A percentile compares a stretch with the other conserved stretches of the same genome.
Conservation (phyloP, 1,140 invertebrate species). For the Papilio helenus region DNA sequence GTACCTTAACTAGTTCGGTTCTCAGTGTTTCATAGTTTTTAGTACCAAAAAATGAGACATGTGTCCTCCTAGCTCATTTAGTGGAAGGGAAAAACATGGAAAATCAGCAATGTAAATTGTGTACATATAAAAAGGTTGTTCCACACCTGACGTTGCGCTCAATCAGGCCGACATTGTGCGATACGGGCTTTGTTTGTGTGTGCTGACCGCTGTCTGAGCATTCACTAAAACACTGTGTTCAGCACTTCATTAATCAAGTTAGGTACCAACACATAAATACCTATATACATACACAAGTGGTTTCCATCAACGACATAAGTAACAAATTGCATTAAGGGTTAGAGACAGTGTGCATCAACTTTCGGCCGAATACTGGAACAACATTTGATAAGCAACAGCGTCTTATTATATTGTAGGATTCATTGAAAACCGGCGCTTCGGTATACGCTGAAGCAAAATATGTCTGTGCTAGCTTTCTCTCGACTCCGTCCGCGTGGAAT, state of each 20-base stretch:
- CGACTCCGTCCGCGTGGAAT: too few species aligned
- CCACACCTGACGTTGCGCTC: conserved; percentile 10
- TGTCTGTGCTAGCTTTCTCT: too few species aligned
- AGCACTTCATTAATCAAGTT: conserved; percentile 22
- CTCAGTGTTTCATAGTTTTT: too few species aligned
- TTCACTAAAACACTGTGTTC: conserved; percentile 20
- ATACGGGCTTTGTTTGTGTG: neutral
- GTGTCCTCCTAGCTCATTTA: neutral
- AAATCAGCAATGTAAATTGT: neutral
- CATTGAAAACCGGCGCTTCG: too few species aligned
- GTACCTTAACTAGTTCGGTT: neutral
- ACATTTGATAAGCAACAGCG: too few species aligned
- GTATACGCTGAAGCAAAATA: too few species aligned
- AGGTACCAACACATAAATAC: neutral
- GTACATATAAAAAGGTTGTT: neutral
- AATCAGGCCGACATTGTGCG: conserved; percentile 15
- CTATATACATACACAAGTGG: neutral
- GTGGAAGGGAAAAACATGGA: neutral
- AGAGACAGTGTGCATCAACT: neutral
- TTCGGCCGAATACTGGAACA: neutral
- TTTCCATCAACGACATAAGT: neutral
- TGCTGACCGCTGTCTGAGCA: conserved; percentile 1
- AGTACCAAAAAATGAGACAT: too few species aligned
- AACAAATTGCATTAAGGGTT: neutral
- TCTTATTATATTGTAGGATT: too few species aligned